Evolutionary conservation across 2,888 invertebrate genomes (phyloP).

Genomic region (Zelleria hepariella): DNA sequence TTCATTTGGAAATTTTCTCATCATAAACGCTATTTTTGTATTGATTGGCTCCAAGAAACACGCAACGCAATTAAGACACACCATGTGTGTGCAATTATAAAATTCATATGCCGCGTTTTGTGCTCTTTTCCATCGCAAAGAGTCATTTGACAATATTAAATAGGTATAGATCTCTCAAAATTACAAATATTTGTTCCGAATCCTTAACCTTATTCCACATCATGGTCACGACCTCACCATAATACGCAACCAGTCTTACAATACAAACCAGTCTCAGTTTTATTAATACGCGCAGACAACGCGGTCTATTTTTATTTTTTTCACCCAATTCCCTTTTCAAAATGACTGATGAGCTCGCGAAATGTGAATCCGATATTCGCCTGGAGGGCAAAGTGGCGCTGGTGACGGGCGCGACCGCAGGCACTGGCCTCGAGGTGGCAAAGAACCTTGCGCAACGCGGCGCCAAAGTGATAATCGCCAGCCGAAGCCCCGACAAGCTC

Average conservation of each 20-base stretch:
- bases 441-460: conserved; percentile 60
- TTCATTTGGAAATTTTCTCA: not conserved
- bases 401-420: conserved; percentile 48
- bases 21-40: not conserved
- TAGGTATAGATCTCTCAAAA: no score
- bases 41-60: not conserved
- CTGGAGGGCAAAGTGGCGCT: conserved; percentile 49
- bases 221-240: not conserved
- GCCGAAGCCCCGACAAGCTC: conserved; percentile 48
- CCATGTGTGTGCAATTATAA: not conserved
- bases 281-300: conserved; percentile 12
- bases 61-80: not conserved
- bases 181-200: not conserved
- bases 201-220: not conserved
- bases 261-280: not conserved
- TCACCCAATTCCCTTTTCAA: not conserved
- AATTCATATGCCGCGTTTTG: not conserved
- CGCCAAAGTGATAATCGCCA: conserved; percentile 70
- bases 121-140: not conserved
- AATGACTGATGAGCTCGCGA: conserved; percentile 26
- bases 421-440: conserved; percentile 46
- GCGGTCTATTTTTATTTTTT: not conserved
- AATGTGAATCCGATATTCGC: conserved; percentile 32
- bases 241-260: not conserved
- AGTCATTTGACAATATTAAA: not conserved